phyloP scores from a whole-genome alignment of 1,140 invertebrate genomes.

The Olivierus martensii region DNA sequence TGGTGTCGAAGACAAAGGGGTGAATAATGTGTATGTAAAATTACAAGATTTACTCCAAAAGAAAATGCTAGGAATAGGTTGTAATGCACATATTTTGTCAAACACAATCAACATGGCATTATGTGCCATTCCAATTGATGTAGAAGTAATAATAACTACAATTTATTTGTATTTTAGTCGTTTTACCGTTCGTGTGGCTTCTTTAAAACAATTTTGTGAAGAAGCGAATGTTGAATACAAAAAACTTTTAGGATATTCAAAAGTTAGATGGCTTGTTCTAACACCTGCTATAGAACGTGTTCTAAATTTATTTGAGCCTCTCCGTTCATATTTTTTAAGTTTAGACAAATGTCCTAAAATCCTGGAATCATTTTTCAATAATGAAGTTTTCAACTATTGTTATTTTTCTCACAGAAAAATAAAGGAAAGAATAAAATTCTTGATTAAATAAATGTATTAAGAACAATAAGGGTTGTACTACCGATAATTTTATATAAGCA shows the following conservation, averaged over 20 bases:
- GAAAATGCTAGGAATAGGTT: conserved; percentile 1
- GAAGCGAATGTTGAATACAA: conserved; percentile 2
- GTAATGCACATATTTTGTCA: conserved; percentile 1
- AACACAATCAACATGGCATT: background rate
- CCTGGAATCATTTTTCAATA: background rate
- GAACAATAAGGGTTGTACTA: too few relatives aligned
- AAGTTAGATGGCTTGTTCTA: background rate
- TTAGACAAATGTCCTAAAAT: conserved; percentile 1
- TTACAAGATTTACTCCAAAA: background rate
- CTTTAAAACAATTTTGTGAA: background rate
- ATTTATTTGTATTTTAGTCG: conserved; percentile 5
- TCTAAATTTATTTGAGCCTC: background rate
- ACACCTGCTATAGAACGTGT: background rate
- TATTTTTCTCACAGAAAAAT: too few relatives aligned
- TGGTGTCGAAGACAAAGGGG: conserved; percentile 1
- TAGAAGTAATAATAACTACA: background rate
- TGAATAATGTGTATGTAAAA: conserved; percentile 2
- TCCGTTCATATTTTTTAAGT: background rate
- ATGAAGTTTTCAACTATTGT: too few relatives aligned
- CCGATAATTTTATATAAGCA: too few relatives aligned
- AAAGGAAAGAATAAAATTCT: too few relatives aligned
- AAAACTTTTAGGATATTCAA: background rate
- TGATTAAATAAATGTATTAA: too few relatives aligned
- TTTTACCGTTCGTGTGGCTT: background rate
- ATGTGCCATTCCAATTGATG: background rate